Conservation (phyloP, 2,888 invertebrate species). For the Melinaea menophilus region DNA sequence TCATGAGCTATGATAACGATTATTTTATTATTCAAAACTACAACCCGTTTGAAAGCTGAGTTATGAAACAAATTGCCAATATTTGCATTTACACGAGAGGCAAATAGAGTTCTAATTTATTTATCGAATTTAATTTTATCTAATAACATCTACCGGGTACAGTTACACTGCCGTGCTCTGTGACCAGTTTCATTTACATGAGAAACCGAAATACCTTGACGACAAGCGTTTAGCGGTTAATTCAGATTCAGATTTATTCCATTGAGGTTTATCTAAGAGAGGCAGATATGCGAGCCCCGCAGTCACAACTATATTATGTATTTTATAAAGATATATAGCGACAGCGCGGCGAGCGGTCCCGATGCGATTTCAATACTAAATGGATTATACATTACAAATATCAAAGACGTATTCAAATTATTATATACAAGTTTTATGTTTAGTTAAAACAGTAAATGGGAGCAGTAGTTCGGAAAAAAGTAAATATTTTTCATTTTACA, state of each 20-base stretch:
- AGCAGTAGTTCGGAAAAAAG: too few relatives aligned
- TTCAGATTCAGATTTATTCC: conserved; percentile 35
- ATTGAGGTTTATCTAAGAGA: conserved; percentile 23
- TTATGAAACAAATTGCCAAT: background rate
- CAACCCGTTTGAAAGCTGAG: background rate
- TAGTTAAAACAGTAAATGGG: too few relatives aligned
- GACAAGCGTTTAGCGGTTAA: conserved; percentile 26
- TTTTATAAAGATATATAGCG: conserved; percentile 26
- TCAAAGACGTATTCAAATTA: conserved; percentile 1
- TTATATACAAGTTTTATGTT: background rate
- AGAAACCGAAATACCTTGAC: conserved; percentile 38
- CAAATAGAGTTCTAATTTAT: conserved; percentile 8
- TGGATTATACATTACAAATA: conserved; percentile 1
- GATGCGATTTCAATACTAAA: conserved; percentile 3
- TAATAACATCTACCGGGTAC: conserved; percentile 4
- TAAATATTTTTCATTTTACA: too few relatives aligned
- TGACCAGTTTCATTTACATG: conserved; percentile 38
- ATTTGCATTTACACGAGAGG: conserved; percentile 4
- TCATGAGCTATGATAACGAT: background rate
- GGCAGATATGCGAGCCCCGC: conserved; percentile 12
- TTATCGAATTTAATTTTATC: conserved; percentile 3
- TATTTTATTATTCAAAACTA: background rate
- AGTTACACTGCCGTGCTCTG: conserved; percentile 12
- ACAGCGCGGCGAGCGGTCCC: conserved; percentile 10
- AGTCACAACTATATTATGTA: conserved; percentile 14